A percentile compares a stretch with the other conserved stretches of the same genome.
Evolutionary conservation across 2,888 invertebrate species (phyloP).

Genomic region (Thera obeliscata): DNA sequence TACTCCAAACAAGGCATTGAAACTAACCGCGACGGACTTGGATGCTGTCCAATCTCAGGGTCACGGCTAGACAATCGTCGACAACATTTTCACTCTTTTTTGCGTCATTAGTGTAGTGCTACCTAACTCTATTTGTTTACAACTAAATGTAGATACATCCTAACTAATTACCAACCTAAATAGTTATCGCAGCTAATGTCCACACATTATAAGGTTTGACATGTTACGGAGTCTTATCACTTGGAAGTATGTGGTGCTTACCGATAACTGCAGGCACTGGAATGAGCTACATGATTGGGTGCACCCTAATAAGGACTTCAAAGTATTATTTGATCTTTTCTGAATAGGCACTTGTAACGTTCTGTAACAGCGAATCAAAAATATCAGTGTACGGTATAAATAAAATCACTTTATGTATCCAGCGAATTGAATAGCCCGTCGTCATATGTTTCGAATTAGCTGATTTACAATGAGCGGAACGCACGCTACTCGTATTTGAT

Average conservation of each 20-base stretch:
- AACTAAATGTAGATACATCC: slow-evolving; percentile 9
- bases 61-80: slow-evolving; percentile 22
- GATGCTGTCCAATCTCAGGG: slow-evolving; percentile 30
- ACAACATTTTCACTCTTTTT: slow-evolving; percentile 18
- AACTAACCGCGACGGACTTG: slow-evolving; percentile 16
- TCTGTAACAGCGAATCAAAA: slow-evolving; percentile 28
- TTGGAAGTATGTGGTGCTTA: slow-evolving; percentile 45
- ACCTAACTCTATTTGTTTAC: slow-evolving; percentile 14
- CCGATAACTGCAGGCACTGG: slow-evolving; percentile 40
- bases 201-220: slow-evolving; percentile 50
- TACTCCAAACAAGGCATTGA: slow-evolving; percentile 32
- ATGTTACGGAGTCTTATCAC: slow-evolving; percentile 50
- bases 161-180: slow-evolving; percentile 59
- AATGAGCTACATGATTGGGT: slow-evolving; percentile 14
- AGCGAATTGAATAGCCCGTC: slow-evolving; percentile 53
- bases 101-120: slow-evolving; percentile 15
- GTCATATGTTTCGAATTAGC: slow-evolving; percentile 61
- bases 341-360: slow-evolving; percentile 24
- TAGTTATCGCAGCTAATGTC: slow-evolving; percentile 66
- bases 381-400: slow-evolving; percentile 46
- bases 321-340: slow-evolving; percentile 24
- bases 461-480: slow-evolving; percentile 38
- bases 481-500: slow-evolving; percentile 27
- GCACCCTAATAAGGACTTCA: slow-evolving; percentile 24
- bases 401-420: slow-evolving; percentile 61